Percentiles rank a stretch among this genome's conserved stretches.
These are phyloP conservation scores for Scaptodrosophila latifasciaeformis DNA, from an alignment of 2,888 invertebrate species.

Conservation along the genomic window DNA sequence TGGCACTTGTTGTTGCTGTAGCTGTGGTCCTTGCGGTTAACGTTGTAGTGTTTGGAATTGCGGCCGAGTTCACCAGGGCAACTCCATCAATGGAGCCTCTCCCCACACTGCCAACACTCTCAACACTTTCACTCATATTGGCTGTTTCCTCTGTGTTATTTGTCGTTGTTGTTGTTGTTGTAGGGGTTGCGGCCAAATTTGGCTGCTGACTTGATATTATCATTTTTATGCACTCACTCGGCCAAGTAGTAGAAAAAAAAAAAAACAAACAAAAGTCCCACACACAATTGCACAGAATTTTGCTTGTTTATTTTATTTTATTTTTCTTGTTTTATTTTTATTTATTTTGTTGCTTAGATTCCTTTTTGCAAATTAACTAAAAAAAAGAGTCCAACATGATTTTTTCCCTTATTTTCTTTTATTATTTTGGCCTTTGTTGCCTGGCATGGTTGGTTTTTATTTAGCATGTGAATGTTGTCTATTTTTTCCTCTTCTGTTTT, in stretches of 20 bases:
- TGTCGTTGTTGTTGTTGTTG: slow-evolving; percentile 9
- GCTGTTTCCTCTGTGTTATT: background rate
- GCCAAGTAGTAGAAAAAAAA: no score
- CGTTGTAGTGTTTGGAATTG: slow-evolving; percentile 25
- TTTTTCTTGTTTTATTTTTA: slow-evolving; percentile 6
- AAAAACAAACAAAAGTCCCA: no score
- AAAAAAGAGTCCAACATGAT: slow-evolving; percentile 54
- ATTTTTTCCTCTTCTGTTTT: slow-evolving; percentile 11
- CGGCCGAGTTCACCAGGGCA: background rate
- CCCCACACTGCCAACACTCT: background rate
- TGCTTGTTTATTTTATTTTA: slow-evolving; percentile 7
- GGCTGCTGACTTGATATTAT: slow-evolving; percentile 53
- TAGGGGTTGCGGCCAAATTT: slow-evolving; percentile 42
- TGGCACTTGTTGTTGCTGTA: slow-evolving; percentile 11
- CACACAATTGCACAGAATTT: no score
- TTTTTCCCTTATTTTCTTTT: slow-evolving; percentile 44
- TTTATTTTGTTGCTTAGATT: slow-evolving; percentile 15
- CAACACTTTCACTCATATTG: slow-evolving; percentile 1
- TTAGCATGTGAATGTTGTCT: slow-evolving; percentile 26
- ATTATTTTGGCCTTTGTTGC: slow-evolving; percentile 43
- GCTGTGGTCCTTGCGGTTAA: slow-evolving; percentile 11
- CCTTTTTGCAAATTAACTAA: slow-evolving; percentile 48
- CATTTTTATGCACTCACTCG: slow-evolving; percentile 39
- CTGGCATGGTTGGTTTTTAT: slow-evolving; percentile 46
- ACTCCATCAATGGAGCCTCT: background rate